Evolutionary conservation across 37 sponge, comb jelly and placozoan species (phyloP).

Genomic region (Hormiphora californensis): DNA sequence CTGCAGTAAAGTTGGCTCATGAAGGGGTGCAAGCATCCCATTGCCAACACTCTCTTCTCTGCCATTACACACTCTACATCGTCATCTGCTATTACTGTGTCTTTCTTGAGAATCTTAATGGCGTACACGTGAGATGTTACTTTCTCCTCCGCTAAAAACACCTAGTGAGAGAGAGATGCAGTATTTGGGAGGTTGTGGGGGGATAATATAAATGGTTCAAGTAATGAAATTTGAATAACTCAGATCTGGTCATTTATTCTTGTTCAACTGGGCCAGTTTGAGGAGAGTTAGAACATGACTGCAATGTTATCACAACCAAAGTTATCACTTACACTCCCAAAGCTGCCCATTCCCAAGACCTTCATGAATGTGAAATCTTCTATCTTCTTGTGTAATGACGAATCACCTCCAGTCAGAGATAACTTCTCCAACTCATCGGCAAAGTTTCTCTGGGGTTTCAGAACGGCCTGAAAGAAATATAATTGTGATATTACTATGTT

Average conservation of each 20-base stretch:
- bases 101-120: slow-evolving; percentile 86
- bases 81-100: slow-evolving; percentile 77
- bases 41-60: slow-evolving; percentile 89
- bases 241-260: too few species aligned
- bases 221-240: too few species aligned
- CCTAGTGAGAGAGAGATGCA: slow-evolving; percentile 64
- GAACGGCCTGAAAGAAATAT: not conserved
- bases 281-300: too few species aligned
- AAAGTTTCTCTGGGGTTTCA: not conserved
- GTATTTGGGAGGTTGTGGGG: not conserved
- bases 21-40: slow-evolving; percentile 81
- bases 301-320: too few species aligned
- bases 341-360: slow-evolving; percentile 93
- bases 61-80: slow-evolving; percentile 92
- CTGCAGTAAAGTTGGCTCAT: slow-evolving; percentile 84
- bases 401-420: slow-evolving; percentile 5
- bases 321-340: slow-evolving; percentile 79
- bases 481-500: too few species aligned
- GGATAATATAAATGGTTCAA: not conserved
- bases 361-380: slow-evolving; percentile 80
- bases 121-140: slow-evolving; percentile 75
- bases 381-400: not conserved
- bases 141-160: slow-evolving; percentile 84
- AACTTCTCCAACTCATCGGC: slow-evolving; percentile 22
- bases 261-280: too few species aligned